Conservation (phyloP, 1,140 invertebrate species). For the Saccostrea cuccullata region DNA sequence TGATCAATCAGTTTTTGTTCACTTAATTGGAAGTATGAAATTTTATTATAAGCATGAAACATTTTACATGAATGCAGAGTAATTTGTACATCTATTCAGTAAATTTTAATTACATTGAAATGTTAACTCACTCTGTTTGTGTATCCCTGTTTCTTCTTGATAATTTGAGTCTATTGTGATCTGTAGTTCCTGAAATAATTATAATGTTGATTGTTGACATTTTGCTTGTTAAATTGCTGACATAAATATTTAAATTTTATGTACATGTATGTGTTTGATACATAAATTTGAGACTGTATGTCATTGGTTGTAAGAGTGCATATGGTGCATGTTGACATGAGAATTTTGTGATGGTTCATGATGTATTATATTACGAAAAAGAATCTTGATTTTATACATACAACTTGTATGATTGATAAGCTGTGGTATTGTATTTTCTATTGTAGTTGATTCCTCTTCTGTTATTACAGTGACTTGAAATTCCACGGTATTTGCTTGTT, state of each 20-base stretch:
- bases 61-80: no score
- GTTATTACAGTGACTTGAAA: neutral
- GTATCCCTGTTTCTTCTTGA: neutral
- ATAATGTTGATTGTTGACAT: neutral
- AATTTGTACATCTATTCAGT: no score
- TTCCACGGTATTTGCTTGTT: neutral
- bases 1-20: no score
- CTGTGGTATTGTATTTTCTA: neutral
- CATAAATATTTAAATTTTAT: neutral
- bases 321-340: neutral
- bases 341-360: neutral
- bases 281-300: neutral
- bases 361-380: neutral
- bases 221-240: neutral
- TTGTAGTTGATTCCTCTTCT: neutral
- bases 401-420: neutral
- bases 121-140: neutral
- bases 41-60: no score
- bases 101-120: no score
- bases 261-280: neutral
- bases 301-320: neutral
- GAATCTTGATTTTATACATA: neutral
- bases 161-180: neutral
- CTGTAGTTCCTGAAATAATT: neutral
- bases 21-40: no score